Base-by-base conservation (phyloP, 2,113 vertebrate genomes). In the Anthoscopus minutus region DNA sequence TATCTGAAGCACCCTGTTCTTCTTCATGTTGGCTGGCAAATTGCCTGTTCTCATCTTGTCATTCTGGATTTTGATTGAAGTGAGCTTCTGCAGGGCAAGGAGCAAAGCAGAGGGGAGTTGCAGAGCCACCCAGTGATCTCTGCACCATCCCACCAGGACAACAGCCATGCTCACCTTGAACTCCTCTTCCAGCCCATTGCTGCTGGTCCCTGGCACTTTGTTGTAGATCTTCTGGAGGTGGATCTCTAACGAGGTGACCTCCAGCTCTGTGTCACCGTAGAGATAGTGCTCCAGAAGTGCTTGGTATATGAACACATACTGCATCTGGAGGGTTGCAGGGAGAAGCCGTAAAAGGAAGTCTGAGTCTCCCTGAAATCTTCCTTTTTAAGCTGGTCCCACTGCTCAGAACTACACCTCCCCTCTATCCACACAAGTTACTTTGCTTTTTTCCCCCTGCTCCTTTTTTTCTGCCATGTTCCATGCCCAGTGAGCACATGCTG, bases 31-130 rank as follows among this genome's bases (percentile, higher is more conserved):
- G 64, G 99, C 98, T 0, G 99, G 99, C 89, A 99, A 98, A 96
- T 99, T 99, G 91, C 99, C 99, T 0, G 99, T 99, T 82, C 99
- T 98, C 99, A 99, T 99, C 97, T 99, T 99, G 96, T 99, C 99
- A 8, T 99, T 99, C 97, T 99, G 99, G 95, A 99, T 99, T 98
- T 99, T 99, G 97, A 99, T 99, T 31, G 99, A 99, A 67, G 99
- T 99, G 93, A 99, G 98, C 77, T 99, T 99, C 99, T 99, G 96
- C 72, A 88, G 56, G 30, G 37, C 45, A 81, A 78, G 76, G 33
- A 61, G 37, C 1, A 6, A 57, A 86, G 60, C 35, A 93, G 45
- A n/a, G 56, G 15, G 19, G 64, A n/a, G 7, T 66, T 92, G 80
- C 50, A 95, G 77, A 84, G 86, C 25, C 56, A 31, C 23, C 10